Evolutionary conservation across 2,797 vertebrate species (phyloP).

Genomic region (Tarsius wallacei): DNA sequence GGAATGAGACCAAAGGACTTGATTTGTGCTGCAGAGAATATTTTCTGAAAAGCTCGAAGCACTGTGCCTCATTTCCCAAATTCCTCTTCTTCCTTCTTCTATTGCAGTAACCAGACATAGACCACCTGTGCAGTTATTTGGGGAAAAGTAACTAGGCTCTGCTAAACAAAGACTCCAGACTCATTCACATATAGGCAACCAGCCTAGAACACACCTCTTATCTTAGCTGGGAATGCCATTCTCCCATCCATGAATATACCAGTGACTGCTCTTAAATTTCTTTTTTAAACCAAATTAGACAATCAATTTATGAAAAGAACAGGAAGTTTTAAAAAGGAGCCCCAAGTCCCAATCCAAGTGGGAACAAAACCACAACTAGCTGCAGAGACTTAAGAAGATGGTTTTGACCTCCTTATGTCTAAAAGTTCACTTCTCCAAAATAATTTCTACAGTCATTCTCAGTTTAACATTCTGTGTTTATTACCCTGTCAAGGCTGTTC

Average conservation of each 20-base stretch:
- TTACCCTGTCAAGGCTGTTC: background rate
- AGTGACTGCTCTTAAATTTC: background rate
- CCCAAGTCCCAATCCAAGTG: background rate
- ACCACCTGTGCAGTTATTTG: background rate
- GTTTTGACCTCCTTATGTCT: background rate
- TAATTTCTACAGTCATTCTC: background rate
- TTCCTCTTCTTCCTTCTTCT: background rate
- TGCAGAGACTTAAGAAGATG: background rate
- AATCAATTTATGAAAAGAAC: background rate
- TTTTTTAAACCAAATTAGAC: background rate
- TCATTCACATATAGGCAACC: background rate
- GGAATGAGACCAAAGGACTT: background rate
- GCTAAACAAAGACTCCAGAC: background rate
- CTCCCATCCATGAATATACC: background rate
- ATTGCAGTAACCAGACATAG: background rate
- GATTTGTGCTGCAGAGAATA: background rate
- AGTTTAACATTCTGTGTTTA: background rate
- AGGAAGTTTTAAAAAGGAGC: conserved; percentile 3
- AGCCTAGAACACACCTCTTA: background rate
- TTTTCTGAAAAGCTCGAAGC: background rate
- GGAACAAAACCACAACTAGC: background rate
- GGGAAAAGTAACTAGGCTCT: background rate
- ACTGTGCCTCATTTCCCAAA: background rate
- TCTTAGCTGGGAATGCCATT: background rate
- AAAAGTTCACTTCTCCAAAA: background rate